Conservation (phyloP, 2,888 invertebrate genomes). For the Conistra vaccinii region DNA sequence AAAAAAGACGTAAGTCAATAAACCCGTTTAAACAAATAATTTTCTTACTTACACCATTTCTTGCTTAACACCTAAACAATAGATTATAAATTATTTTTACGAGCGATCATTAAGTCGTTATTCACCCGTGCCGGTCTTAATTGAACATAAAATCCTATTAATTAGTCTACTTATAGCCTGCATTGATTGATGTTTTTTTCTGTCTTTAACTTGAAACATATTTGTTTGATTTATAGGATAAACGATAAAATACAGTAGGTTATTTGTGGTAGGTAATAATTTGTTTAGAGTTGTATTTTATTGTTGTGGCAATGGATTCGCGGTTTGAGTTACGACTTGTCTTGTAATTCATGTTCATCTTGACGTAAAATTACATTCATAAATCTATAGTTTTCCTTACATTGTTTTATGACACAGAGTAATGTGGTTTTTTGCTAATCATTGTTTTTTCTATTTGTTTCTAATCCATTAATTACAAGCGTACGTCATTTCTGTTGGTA, state of each 20-base stretch:
- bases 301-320: background rate
- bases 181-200: slow-evolving; percentile 53
- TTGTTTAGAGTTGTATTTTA: slow-evolving; percentile 30
- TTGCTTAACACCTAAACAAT: slow-evolving; percentile 66
- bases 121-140: slow-evolving; percentile 66
- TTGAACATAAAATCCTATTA: slow-evolving; percentile 68
- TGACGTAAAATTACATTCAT: slow-evolving; percentile 19
- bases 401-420: background rate
- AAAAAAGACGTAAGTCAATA: slow-evolving; percentile 53
- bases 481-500: no score
- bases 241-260: slow-evolving; percentile 24
- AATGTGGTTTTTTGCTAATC: background rate
- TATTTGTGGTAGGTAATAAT: slow-evolving; percentile 22
- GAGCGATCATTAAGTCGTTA: slow-evolving; percentile 67
- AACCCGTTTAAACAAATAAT: slow-evolving; percentile 30
- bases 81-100: slow-evolving; percentile 70
- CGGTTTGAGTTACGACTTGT: slow-evolving; percentile 16
- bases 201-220: slow-evolving; percentile 35
- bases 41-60: slow-evolving; percentile 39
- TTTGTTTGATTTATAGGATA: slow-evolving; percentile 51
- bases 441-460: background rate
- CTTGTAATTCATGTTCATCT: slow-evolving; percentile 17
- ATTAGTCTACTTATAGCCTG: slow-evolving; percentile 61
- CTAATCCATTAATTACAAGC: background rate
- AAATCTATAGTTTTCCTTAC: slow-evolving; percentile 16